These are phyloP conservation scores for Neoscelio sp. DNA, from an alignment of 2,888 invertebrate species.

Conservation along the genomic window DNA sequence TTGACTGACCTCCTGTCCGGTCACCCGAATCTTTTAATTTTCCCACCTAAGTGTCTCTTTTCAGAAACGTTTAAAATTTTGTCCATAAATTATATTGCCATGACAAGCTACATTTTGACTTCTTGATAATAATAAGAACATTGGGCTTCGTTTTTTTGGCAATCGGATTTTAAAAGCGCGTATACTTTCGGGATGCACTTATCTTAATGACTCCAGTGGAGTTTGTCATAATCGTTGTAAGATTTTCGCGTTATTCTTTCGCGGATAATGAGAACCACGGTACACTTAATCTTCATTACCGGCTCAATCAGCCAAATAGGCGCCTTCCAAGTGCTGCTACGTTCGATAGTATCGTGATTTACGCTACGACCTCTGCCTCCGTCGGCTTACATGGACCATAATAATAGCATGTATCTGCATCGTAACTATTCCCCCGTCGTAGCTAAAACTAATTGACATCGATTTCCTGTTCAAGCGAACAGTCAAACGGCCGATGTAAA, in stretches of 20 bases:
- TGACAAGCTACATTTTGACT: too few relatives aligned
- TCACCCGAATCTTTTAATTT: too few relatives aligned
- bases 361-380: slow-evolving; percentile 61
- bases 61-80: too few relatives aligned
- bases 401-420: slow-evolving; percentile 56
- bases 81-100: too few relatives aligned
- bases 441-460: slow-evolving; percentile 59
- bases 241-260: slow-evolving; percentile 48
- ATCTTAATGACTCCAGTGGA: slow-evolving; percentile 21
- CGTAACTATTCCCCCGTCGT: slow-evolving; percentile 55
- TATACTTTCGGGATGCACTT: slow-evolving; percentile 40
- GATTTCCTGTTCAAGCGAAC: slow-evolving; percentile 34
- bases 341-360: slow-evolving; percentile 63
- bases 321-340: slow-evolving; percentile 52
- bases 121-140: too few relatives aligned
- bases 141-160: too few relatives aligned
- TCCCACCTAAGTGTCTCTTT: too few relatives aligned
- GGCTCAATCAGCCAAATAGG: slow-evolving; percentile 66
- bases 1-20: too few relatives aligned
- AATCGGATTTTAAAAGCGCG: too few relatives aligned
- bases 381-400: slow-evolving; percentile 59
- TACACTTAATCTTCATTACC: slow-evolving; percentile 64
- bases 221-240: slow-evolving; percentile 27
- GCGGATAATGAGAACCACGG: slow-evolving; percentile 32
- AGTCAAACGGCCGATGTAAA: slow-evolving; percentile 32